phyloP scores from a whole-genome alignment of 2,888 invertebrate species.

The Alsophila aescularia region DNA sequence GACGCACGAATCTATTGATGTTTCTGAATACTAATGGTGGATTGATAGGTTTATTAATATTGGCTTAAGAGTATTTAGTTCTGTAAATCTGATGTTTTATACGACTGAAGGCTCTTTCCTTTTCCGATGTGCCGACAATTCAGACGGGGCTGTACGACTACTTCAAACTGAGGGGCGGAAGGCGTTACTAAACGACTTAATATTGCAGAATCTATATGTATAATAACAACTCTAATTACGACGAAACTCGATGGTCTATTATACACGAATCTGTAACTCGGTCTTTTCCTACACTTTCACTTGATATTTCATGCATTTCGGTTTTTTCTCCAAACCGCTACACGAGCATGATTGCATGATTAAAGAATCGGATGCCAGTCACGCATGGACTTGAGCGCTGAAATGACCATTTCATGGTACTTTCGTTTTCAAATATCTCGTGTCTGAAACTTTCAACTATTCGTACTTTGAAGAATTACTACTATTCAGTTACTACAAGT shows the following conservation, averaged over 20 bases:
- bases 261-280: constrained; percentile 3
- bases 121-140: constrained; percentile 3
- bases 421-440: constrained; percentile 2
- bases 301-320: constrained; percentile 24
- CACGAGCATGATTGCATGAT: constrained; percentile 29
- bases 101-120: background rate
- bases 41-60: background rate
- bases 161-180: background rate
- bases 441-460: background rate
- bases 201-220: constrained; percentile 2
- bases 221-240: constrained; percentile 2
- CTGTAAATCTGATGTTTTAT: background rate
- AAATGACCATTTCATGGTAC: constrained; percentile 7
- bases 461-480: no score
- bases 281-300: constrained; percentile 23
- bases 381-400: constrained; percentile 22
- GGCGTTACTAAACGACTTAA: constrained; percentile 18
- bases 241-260: background rate
- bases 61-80: background rate
- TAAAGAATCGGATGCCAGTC: constrained; percentile 16
- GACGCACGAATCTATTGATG: no score
- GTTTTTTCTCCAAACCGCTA: constrained; percentile 13
- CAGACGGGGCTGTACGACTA: background rate
- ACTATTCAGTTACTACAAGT: no score
- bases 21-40: background rate